Evolutionary conservation across 2,797 vertebrate genomes (phyloP).

Genomic region (Champsocephalus gunnari): DNA sequence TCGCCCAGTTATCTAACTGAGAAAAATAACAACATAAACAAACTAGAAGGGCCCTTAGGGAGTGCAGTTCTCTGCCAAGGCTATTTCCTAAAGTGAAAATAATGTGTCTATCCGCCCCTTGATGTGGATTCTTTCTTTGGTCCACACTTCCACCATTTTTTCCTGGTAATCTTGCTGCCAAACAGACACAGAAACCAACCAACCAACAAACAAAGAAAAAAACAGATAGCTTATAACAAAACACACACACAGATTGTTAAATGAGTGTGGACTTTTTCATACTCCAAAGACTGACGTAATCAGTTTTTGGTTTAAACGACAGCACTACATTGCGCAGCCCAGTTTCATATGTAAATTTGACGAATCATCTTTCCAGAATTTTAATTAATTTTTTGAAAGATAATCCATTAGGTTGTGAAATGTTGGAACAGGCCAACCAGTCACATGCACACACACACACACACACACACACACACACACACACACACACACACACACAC

Average conservation of each 20-base stretch:
- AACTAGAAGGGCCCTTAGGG: no score
- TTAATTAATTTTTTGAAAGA: slow-evolving; percentile 29
- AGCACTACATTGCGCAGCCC: background rate
- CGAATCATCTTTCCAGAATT: slow-evolving; percentile 31
- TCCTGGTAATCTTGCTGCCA: no score
- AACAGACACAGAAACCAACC: no score
- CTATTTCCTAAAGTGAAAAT: no score
- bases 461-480: slow-evolving; percentile 1
- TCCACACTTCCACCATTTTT: no score
- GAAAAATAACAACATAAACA: background rate
- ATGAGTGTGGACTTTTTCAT: slow-evolving; percentile 3
- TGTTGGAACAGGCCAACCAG: background rate
- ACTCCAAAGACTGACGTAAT: background rate
- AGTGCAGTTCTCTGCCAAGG: no score
- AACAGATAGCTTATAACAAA: background rate
- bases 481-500: background rate
- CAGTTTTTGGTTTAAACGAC: slow-evolving; percentile 4
- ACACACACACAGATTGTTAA: background rate
- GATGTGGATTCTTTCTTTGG: no score
- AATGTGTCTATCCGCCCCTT: no score
- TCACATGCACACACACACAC: background rate
- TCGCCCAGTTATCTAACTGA: background rate
- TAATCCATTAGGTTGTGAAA: slow-evolving; percentile 29
- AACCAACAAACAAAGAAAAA: no score
- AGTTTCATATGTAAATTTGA: slow-evolving; percentile 34